Conservation (phyloP, 1,140 invertebrate species). For the Penaeus vannamei region DNA sequence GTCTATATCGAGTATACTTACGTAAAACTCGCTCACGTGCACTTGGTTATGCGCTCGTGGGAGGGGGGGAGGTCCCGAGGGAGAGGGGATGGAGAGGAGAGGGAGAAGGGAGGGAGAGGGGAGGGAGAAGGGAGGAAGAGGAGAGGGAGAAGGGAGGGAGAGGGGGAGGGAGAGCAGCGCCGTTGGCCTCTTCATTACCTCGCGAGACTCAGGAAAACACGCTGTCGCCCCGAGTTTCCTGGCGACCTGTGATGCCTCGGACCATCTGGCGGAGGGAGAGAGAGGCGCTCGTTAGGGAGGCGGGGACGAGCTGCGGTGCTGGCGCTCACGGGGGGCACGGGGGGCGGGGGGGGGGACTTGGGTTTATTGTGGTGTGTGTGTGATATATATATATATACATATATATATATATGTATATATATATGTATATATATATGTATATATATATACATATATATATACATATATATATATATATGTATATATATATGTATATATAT, state of each 20-base stretch:
- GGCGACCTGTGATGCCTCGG: constrained; percentile 11
- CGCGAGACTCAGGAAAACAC: constrained; percentile 22
- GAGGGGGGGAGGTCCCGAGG: no score
- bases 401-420: constrained; percentile 23
- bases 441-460: background rate
- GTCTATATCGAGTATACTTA: no score
- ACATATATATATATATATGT: no score
- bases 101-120: background rate
- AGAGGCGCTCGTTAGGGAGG: no score
- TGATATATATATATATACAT: constrained; percentile 10
- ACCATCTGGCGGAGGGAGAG: constrained; percentile 3
- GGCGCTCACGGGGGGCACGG: no score
- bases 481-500: no score
- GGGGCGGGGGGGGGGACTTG: no score
- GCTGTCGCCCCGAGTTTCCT: constrained; percentile 38
- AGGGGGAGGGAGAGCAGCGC: background rate
- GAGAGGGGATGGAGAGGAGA: background rate
- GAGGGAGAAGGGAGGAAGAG: background rate
- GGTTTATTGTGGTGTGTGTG: background rate
- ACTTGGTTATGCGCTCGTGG: no score
- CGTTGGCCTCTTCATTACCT: constrained; percentile 2
- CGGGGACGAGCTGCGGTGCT: no score
- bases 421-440: constrained; percentile 50
- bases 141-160: no score
- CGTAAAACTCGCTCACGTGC: no score